A percentile compares a stretch with the other conserved stretches of the same genome.
Evolutionary conservation across 92 coral and sea anemone species (phyloP).

Genomic region (Plumapathes pennacea): DNA sequence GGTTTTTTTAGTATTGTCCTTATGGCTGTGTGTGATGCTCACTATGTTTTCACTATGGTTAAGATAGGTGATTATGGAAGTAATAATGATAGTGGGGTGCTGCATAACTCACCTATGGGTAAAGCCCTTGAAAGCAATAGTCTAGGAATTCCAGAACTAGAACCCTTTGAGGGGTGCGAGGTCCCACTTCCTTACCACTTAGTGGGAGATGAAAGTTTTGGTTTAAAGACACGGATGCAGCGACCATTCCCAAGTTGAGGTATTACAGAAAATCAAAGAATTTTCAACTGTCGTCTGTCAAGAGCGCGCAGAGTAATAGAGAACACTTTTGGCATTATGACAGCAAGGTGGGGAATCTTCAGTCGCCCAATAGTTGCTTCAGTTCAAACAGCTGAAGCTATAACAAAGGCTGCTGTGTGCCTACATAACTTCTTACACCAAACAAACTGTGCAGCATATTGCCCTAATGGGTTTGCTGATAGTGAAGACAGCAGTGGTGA

Average conservation of each 20-base stretch:
- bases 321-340: constrained; percentile 58
- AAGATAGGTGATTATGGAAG: constrained; percentile 65
- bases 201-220: constrained; percentile 61
- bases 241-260: constrained; percentile 56
- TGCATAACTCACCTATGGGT: constrained; percentile 47
- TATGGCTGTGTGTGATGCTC: constrained; percentile 69
- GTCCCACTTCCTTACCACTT: constrained; percentile 38
- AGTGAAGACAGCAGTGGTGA: constrained; percentile 41
- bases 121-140: constrained; percentile 45
- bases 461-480: constrained; percentile 63
- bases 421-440: constrained; percentile 57
- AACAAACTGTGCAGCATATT: constrained; percentile 57
- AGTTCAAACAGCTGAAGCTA: constrained; percentile 64
- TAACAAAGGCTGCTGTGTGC: constrained; percentile 63
- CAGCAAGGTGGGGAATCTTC: constrained; percentile 65
- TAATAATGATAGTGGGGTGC: constrained; percentile 58
- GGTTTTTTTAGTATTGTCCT: constrained; percentile 52
- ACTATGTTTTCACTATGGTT: constrained; percentile 46
- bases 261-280: constrained; percentile 31
- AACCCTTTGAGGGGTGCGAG: constrained; percentile 36
- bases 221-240: constrained; percentile 57
- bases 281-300: constrained; percentile 60
- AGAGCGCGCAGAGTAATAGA: constrained; percentile 61
- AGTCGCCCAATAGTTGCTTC: constrained; percentile 47
- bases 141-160: constrained; percentile 43